Evolutionary conservation across 2,113 vertebrate species (phyloP).

Genomic region (Gallinago paraguaiae): DNA sequence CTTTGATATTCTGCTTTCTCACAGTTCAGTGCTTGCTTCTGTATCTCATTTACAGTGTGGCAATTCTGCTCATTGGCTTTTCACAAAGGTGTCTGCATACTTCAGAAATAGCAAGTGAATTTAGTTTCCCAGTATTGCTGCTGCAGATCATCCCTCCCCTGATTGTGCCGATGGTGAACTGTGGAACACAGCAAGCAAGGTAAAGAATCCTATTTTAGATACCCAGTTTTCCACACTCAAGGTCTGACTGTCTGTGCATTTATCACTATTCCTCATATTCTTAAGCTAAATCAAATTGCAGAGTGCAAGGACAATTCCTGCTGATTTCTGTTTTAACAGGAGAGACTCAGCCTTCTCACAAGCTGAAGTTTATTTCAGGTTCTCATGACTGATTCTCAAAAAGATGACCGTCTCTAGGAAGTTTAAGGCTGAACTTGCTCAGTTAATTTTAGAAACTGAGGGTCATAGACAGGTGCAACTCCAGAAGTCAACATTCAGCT

Average conservation of each 20-base stretch:
- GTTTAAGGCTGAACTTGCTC: not conserved
- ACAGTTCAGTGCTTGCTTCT: not conserved
- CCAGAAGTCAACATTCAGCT: not conserved
- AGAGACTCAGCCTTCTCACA: not conserved
- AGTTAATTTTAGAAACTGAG: not conserved
- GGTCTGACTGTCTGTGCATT: not conserved
- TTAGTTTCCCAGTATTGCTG: not conserved
- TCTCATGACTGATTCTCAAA: not conserved
- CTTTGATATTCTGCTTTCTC: not conserved
- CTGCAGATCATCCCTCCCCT: not conserved
- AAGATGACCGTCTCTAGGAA: not conserved
- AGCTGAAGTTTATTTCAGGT: not conserved
- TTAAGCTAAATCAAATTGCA: not conserved
- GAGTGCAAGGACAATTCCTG: not conserved
- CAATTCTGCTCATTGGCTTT: not conserved
- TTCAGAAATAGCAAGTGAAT: not conserved
- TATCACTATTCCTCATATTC: not conserved
- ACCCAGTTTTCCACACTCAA: rapidly evolving
- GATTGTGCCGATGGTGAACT: not conserved
- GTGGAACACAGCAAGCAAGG: not conserved
- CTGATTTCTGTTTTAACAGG: not conserved
- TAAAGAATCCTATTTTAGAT: not conserved
- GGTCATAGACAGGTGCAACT: not conserved
- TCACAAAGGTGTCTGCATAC: not conserved
- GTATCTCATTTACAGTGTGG: not conserved